Evolutionary conservation across 1,140 invertebrate genomes (phyloP).

Genomic region (Ostrea edulis): DNA sequence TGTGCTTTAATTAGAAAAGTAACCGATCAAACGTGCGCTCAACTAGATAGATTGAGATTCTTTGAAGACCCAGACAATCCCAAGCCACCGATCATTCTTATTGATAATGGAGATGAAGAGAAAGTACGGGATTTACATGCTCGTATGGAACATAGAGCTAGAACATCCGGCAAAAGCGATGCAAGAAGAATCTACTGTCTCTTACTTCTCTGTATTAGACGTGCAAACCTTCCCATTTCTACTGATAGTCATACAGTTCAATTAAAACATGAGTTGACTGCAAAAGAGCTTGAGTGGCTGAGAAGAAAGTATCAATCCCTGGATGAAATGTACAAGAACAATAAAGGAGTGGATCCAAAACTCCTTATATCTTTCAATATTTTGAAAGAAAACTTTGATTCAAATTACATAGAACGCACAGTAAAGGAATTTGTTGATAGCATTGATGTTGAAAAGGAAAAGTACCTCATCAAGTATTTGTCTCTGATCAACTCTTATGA

Average conservation of each 20-base stretch:
- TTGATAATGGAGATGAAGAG: conserved; percentile 72
- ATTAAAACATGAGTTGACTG: conserved; percentile 61
- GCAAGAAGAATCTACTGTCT: conserved; percentile 60
- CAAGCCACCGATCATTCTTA: conserved; percentile 63
- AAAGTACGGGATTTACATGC: conserved; percentile 55
- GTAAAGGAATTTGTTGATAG: conserved; percentile 57
- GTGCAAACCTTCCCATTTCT: conserved; percentile 46
- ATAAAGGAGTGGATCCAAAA: conserved; percentile 60
- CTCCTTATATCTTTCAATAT: conserved; percentile 68
- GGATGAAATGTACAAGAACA: conserved; percentile 50
- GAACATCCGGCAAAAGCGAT: conserved; percentile 46
- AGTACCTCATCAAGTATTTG: conserved; percentile 58
- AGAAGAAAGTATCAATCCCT: conserved; percentile 59
- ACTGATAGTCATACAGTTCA: conserved; percentile 51
- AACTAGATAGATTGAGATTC: conserved; percentile 60
- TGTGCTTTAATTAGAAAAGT: conserved; percentile 67
- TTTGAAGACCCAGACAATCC: conserved; percentile 60
- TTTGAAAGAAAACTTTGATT: conserved; percentile 68
- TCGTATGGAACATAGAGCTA: conserved; percentile 59
- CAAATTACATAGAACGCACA: conserved; percentile 62
- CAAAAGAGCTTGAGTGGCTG: conserved; percentile 63
- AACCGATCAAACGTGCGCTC: conserved; percentile 63
- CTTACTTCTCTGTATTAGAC: conserved; percentile 61
- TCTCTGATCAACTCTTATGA: conserved; percentile 66
- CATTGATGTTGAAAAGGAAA: conserved; percentile 54